Conservation (phyloP, 2,888 invertebrate species). For the Ceriagrion tenellum region DNA sequence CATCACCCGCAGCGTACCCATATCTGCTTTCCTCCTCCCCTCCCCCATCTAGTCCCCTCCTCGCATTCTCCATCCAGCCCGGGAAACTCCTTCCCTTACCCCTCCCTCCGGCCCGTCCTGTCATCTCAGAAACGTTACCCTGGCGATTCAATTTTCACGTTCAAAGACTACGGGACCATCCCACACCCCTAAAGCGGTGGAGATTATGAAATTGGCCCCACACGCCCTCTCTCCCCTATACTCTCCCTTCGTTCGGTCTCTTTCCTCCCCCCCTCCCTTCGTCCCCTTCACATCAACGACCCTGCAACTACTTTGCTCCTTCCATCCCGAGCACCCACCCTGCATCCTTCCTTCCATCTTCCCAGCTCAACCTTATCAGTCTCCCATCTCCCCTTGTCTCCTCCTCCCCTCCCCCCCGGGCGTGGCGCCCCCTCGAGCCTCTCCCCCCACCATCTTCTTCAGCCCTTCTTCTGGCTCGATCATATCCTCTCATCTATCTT, state of each 20-base stretch:
- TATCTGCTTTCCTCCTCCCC: too few relatives aligned
- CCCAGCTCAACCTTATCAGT: background rate
- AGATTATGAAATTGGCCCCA: conserved; percentile 58
- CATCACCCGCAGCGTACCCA: background rate
- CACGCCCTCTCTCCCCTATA: background rate
- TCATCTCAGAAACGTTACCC: conserved; percentile 64
- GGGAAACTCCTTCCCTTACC: background rate
- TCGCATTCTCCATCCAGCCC: background rate
- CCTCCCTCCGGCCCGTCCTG: background rate
- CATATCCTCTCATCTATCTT: background rate
- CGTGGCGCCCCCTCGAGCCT: background rate
- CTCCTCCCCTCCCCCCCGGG: background rate
- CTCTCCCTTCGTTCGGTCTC: background rate
- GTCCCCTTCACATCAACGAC: background rate
- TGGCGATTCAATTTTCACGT: conserved; percentile 62
- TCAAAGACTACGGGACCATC: conserved; percentile 56
- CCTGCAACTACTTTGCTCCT: background rate
- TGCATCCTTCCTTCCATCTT: background rate
- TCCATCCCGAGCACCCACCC: background rate
- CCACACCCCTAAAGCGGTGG: conserved; percentile 42
- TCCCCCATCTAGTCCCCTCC: background rate
- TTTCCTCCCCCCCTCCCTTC: background rate
- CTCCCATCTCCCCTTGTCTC: background rate
- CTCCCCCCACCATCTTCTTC: background rate
- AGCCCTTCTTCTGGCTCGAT: background rate